These are phyloP conservation scores for Furcifer pardalis DNA, from an alignment of 2,797 vertebrate species.

Conservation along the genomic window DNA sequence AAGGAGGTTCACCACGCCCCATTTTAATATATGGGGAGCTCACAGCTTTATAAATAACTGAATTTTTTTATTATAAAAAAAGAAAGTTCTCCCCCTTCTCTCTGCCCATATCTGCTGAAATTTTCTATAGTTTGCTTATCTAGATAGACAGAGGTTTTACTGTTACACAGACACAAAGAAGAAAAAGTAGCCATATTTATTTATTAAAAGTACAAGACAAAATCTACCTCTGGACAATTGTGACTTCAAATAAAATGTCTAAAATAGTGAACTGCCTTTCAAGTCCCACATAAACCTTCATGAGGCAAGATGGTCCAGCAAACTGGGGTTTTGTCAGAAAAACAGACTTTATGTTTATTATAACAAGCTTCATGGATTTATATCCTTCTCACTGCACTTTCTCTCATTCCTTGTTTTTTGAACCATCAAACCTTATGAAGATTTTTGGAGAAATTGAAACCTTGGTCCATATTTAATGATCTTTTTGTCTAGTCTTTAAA, in stretches of 20 bases:
- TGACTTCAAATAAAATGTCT: background rate
- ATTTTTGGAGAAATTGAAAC: no score
- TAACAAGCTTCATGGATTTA: background rate
- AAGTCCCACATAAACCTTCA: background rate
- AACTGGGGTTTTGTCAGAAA: background rate
- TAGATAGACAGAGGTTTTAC: background rate
- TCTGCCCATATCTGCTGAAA: no score
- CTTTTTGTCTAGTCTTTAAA: no score
- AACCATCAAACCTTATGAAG: no score
- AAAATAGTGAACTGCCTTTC: background rate
- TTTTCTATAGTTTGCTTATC: background rate
- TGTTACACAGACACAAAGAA: background rate
- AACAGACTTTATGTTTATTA: no score
- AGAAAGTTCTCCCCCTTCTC: background rate
- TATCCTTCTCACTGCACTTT: no score
- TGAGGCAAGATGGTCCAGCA: background rate
- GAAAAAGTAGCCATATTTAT: background rate
- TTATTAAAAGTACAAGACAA: background rate
- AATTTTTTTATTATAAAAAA: background rate
- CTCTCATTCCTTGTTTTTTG: no score
- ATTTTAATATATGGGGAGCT: background rate
- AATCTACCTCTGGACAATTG: background rate
- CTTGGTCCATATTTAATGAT: no score
- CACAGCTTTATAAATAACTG: background rate
- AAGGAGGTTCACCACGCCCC: background rate